Percentiles rank a stretch among this genome's conserved stretches.
phyloP scores from a whole-genome alignment of 2,888 invertebrate species.

The Marasmarcha lunaedactyla region DNA sequence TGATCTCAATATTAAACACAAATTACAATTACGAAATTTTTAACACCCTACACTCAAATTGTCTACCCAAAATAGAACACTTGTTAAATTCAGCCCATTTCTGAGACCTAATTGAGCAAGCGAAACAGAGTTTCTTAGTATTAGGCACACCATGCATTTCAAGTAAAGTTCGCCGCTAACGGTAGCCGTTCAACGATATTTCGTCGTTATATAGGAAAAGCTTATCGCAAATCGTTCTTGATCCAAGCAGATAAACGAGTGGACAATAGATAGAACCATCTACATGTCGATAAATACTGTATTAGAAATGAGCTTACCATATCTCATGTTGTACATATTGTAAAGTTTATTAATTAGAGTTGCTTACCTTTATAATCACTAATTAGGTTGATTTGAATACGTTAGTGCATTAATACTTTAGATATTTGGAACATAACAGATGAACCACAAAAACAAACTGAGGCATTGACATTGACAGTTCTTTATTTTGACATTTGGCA shows the following conservation, averaged over 20 bases:
- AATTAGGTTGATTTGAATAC: too few species aligned
- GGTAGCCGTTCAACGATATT: slow-evolving; percentile 44
- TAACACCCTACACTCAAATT: slow-evolving; percentile 33
- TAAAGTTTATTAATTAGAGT: too few species aligned
- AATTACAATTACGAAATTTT: slow-evolving; percentile 17
- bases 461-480: neutral
- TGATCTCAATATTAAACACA: slow-evolving; percentile 1
- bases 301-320: too few species aligned
- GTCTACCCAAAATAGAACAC: slow-evolving; percentile 22
- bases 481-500: neutral
- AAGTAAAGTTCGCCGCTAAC: slow-evolving; percentile 24
- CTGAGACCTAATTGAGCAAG: slow-evolving; percentile 11
- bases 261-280: slow-evolving; percentile 5
- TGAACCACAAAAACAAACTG: too few species aligned
- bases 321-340: too few species aligned
- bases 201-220: slow-evolving; percentile 50
- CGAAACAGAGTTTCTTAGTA: neutral
- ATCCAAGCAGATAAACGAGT: slow-evolving; percentile 36
- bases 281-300: slow-evolving; percentile 5
- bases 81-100: slow-evolving; percentile 44
- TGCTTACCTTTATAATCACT: too few species aligned
- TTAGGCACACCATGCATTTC: neutral
- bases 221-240: slow-evolving; percentile 47
- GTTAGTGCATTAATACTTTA: too few species aligned
- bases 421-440: too few species aligned